Conservation (phyloP, 2,888 invertebrate genomes). For the Drosophila limbata region DNA sequence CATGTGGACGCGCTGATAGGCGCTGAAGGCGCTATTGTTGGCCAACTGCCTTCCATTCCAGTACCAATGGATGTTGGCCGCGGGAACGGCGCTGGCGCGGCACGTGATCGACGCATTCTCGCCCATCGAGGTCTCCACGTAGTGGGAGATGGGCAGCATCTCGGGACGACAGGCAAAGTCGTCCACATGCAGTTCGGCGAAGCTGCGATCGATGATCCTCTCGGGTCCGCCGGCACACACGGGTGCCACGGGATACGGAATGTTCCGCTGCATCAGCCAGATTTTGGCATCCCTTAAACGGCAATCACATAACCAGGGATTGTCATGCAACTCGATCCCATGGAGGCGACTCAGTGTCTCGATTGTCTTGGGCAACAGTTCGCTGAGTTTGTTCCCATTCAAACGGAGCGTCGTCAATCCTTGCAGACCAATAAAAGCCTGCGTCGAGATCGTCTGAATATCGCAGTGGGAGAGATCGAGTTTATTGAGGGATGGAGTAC, state of each 20-base stretch:
- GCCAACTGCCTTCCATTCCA: constrained; percentile 92
- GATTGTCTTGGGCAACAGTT: constrained; percentile 90
- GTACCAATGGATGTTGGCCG: constrained; percentile 93
- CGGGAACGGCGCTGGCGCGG: constrained; percentile 92
- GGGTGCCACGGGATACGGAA: constrained; percentile 92
- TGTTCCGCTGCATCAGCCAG: constrained; percentile 92
- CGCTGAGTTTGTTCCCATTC: constrained; percentile 92
- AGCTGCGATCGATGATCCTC: constrained; percentile 89
- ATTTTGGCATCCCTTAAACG: constrained; percentile 92
- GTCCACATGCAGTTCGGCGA: constrained; percentile 91
- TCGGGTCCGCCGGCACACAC: constrained; percentile 90
- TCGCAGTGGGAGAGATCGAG: constrained; percentile 94
- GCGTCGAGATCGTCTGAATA: constrained; percentile 91
- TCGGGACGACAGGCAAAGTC: constrained; percentile 95
- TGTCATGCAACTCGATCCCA: constrained; percentile 93
- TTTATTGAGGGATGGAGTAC: constrained; percentile 91
- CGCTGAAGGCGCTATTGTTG: constrained; percentile 92
- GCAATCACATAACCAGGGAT: constrained; percentile 96
- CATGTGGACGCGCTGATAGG: constrained; percentile 91
- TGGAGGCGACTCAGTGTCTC: constrained; percentile 91
- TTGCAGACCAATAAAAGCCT: constrained; percentile 91
- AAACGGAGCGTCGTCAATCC: constrained; percentile 92
- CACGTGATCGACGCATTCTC: constrained; percentile 95
- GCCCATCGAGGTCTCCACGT: constrained; percentile 92
- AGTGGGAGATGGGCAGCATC: constrained; percentile 90